Percentiles rank a stretch among this genome's conserved stretches.
Conservation (phyloP, 2,888 invertebrate genomes). For the Lutraria lutraria region DNA sequence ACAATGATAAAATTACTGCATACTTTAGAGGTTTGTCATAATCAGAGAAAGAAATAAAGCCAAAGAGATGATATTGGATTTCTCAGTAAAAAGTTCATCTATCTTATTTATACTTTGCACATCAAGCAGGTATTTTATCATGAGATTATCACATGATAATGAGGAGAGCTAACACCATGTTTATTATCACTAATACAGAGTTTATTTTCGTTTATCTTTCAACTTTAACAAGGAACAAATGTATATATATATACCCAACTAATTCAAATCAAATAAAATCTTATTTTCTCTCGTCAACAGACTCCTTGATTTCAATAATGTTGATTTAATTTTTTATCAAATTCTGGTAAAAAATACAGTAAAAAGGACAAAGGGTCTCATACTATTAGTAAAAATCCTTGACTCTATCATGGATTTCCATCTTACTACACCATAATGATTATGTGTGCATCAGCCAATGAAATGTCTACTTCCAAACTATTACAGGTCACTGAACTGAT, state of each 20-base stretch:
- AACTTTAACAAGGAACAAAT: background rate
- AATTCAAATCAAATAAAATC: background rate
- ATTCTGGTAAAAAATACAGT: too few species aligned
- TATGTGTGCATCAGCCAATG: too few species aligned
- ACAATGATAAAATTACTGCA: constrained; percentile 49
- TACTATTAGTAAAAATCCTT: too few species aligned
- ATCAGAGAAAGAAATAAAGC: background rate
- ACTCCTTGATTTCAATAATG: too few species aligned
- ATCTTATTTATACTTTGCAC: background rate
- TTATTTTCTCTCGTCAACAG: background rate
- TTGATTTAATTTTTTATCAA: too few species aligned
- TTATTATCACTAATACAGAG: background rate
- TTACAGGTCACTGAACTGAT: too few species aligned
- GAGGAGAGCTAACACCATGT: background rate
- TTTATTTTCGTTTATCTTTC: constrained; percentile 22
- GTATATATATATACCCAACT: background rate
- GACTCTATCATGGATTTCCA: too few species aligned
- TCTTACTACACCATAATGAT: too few species aligned
- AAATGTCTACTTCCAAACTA: too few species aligned
- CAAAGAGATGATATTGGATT: background rate
- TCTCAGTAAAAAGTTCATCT: background rate
- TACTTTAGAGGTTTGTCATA: constrained; percentile 37
- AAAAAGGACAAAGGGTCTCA: too few species aligned
- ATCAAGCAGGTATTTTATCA: background rate
- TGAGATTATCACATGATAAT: background rate